phyloP scores from a whole-genome alignment of 2,797 vertebrate species.

The Graptemys geographica region DNA sequence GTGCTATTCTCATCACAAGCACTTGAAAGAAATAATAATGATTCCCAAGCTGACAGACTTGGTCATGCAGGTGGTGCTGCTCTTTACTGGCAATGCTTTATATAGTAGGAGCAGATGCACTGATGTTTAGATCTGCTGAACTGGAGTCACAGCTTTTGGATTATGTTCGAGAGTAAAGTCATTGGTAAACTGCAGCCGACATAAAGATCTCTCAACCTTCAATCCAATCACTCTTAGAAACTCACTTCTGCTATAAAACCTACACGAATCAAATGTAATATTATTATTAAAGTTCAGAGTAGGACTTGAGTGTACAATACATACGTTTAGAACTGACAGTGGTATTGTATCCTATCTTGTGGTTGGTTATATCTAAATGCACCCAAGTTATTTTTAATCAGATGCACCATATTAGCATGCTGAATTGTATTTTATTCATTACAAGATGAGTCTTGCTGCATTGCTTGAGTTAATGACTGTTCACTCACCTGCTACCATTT shows the following conservation, averaged over 20 bases:
- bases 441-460: background rate
- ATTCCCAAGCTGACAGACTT: background rate
- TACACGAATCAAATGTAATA: too few relatives aligned
- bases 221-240: too few relatives aligned
- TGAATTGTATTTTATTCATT: background rate
- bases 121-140: background rate
- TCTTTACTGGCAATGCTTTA: background rate
- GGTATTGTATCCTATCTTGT: background rate
- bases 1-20: background rate
- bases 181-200: background rate
- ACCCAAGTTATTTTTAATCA: background rate
- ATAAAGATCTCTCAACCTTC: too few relatives aligned
- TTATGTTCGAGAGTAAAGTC: background rate
- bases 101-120: background rate
- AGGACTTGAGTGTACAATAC: background rate
- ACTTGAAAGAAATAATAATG: background rate
- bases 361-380: background rate
- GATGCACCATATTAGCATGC: background rate
- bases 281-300: too few relatives aligned
- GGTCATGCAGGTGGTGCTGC: background rate
- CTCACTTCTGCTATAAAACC: too few relatives aligned
- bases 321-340: background rate
- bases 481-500: fast-evolving
- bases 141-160: background rate
- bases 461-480: background rate